Base-by-base conservation (phyloP, 2,888 invertebrate species). In the Brachylomia viminalis region DNA sequence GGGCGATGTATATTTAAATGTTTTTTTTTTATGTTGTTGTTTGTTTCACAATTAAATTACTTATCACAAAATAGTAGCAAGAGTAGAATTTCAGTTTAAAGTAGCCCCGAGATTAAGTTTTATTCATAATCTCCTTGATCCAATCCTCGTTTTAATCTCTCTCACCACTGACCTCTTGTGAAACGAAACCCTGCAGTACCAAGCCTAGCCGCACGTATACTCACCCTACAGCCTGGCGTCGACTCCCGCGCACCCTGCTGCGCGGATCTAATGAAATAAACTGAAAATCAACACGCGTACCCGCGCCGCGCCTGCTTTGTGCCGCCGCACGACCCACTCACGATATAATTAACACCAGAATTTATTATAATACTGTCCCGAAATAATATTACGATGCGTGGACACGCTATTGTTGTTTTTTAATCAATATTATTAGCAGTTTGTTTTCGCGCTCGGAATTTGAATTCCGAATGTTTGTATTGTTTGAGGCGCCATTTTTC, bases 181-280 rank as follows among this genome's bases (percentile, higher is more conserved):
- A 77, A 10, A 27, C 13, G 59, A 54, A 66, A n/a, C 13, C n/a
- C 1, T 8, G 13, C 27, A 49, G 58, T 47, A 72, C 38, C 30
- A 58, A 64, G 23, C 65, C 67, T 83, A 84, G 59, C 66, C 20
- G n/a, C 11, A 45, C 58, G 45, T 64, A 79, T 85, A 81, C 92
- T 77, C 90, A 92, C 93, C 89, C 90, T 92, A 93, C 89, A 80
- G 66, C 79, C 79, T 91, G 86, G 90, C 90, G 87, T 90, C 92
- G 90, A 92, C 91, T 91, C 92, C 90, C 80, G 90, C 92, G 94
- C 94, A 89, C 94, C 96, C 96, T 94, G 96, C 95, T 89, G 96
- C 92, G 96, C 90, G 87, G 91, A 92, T 94, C 95, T 97, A 97
- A 96, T 97, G 96, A 96, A 96, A 96, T 96, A 96, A 96, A 96